These are phyloP conservation scores for Hypomesus transpacificus DNA, from an alignment of 2,113 vertebrate species.

Conservation along the genomic window DNA sequence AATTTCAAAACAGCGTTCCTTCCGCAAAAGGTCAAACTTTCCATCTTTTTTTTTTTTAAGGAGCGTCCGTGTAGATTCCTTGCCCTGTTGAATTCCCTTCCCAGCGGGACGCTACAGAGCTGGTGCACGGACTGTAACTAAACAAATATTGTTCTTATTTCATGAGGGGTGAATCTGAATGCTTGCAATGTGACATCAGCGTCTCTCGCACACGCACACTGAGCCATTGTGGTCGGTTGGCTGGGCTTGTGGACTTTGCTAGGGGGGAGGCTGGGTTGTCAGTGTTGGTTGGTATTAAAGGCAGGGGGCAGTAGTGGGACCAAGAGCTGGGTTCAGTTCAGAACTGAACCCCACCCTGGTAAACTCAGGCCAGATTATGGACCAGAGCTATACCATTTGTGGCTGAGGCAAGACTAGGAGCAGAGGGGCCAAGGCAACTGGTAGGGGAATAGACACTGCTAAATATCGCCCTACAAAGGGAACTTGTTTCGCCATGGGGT, in stretches of 20 bases:
- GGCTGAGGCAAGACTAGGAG: neutral
- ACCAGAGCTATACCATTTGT: neutral
- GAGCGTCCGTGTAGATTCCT: slow-evolving; percentile 20
- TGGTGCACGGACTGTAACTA: slow-evolving; percentile 58
- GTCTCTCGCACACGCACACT: slow-evolving; percentile 63
- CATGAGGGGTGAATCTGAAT: slow-evolving; percentile 65
- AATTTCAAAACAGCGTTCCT: too few species aligned
- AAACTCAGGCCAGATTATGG: neutral
- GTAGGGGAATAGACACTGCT: neutral
- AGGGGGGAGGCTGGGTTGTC: slow-evolving; percentile 20
- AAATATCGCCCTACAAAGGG: neutral
- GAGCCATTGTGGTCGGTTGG: slow-evolving; percentile 60
- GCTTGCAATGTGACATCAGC: slow-evolving; percentile 70
- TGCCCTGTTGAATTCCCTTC: slow-evolving; percentile 40
- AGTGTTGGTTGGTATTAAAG: neutral
- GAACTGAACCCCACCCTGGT: too few species aligned
- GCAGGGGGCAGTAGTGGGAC: neutral
- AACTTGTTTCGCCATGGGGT: neutral
- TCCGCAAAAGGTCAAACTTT: too few species aligned
- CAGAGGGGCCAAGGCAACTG: neutral
- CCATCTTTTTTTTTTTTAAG: slow-evolving; percentile 23
- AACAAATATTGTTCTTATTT: slow-evolving; percentile 75
- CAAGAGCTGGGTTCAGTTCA: neutral
- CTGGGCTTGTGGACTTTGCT: slow-evolving; percentile 32
- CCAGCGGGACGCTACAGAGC: slow-evolving; percentile 40